Conservation (phyloP, 2,888 invertebrate species). For the Tenodera sinensis region DNA sequence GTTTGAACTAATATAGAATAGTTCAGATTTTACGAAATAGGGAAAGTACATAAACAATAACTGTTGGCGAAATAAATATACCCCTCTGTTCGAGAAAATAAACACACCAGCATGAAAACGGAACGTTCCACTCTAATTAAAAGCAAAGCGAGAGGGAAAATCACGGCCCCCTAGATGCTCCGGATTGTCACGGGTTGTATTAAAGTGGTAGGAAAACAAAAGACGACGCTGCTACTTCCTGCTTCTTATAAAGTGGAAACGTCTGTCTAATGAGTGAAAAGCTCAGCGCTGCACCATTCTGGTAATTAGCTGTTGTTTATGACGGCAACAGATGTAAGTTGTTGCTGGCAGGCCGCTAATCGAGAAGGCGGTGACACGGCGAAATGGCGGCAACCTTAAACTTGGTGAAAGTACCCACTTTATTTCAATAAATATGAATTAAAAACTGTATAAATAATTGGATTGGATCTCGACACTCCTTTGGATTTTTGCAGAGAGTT, state of each 20-base stretch:
- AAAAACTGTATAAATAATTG: too few relatives aligned
- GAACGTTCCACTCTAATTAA: too few relatives aligned
- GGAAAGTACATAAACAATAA: too few relatives aligned
- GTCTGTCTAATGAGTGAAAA: constrained; percentile 17
- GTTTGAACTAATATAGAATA: too few relatives aligned
- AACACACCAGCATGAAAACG: too few relatives aligned
- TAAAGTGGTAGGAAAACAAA: not conserved
- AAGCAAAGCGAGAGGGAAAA: not conserved
- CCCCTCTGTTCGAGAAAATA: too few relatives aligned
- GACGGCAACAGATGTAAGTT: constrained; percentile 15
- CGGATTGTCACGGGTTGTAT: not conserved
- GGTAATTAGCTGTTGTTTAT: constrained; percentile 27
- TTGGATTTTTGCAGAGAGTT: too few relatives aligned
- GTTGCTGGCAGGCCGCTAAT: not conserved
- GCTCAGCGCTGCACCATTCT: constrained; percentile 17
- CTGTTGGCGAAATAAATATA: too few relatives aligned
- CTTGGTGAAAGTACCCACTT: too few relatives aligned
- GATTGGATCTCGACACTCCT: too few relatives aligned
- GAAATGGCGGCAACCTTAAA: not conserved
- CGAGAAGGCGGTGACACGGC: not conserved
- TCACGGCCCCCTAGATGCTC: not conserved
- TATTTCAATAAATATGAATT: too few relatives aligned
- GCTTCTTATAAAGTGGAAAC: not conserved
- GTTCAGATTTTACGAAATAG: too few relatives aligned
- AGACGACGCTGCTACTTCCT: not conserved